Evolutionary conservation across 1,140 invertebrate species (phyloP), one percentile per base, ranked within the genome.

Genomic region (Procambarus virginalis): DNA sequence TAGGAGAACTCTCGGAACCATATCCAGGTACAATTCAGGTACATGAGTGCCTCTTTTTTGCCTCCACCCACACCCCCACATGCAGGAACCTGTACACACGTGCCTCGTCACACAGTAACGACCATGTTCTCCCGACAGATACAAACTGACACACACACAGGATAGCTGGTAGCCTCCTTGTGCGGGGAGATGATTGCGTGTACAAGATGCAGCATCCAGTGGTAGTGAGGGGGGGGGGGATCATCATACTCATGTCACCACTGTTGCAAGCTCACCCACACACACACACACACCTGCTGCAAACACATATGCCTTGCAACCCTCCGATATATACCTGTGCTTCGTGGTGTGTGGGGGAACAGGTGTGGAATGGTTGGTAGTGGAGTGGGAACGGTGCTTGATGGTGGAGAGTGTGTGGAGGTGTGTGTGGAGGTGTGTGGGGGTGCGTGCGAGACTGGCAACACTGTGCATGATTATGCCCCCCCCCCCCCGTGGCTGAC

Each of bases 211-310:
- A 55, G 51, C 51, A 55, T 55, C 51, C 51, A 55, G 51, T 12
- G 51, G 51, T 5, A 73, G 68, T 73, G 6, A 22, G 22, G 14
- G 34, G n/a, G n/a, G 68, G 5, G 20, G 68, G n/a, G 6, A 4
- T 3, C n/a, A 34, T 34, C 68, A 73, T 73, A 22, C 68, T 34
- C 34, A 10, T n/a, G 34, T 73, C 68, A 73, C n/a, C n/a, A 22
- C 68, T 22, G n/a, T 34, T 34, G n/a, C 68, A 14, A 68, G 17
- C 17, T 17, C 64, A 68, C 64, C 12, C 68, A 73, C 68, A 73
- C 68, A 60, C n/a, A 60, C 80, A 82, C 80, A 46, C 20, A 73
- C 68, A 73, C 68, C 68, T 34, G 68, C 68, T 34, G 6, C n/a
- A 22, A 22, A 73, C 68, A 73, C n/a, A 12, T 17, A 10, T 64